Evolutionary conservation across 2,888 invertebrate genomes (phyloP).

Genomic region (Teleiodes luculella): DNA sequence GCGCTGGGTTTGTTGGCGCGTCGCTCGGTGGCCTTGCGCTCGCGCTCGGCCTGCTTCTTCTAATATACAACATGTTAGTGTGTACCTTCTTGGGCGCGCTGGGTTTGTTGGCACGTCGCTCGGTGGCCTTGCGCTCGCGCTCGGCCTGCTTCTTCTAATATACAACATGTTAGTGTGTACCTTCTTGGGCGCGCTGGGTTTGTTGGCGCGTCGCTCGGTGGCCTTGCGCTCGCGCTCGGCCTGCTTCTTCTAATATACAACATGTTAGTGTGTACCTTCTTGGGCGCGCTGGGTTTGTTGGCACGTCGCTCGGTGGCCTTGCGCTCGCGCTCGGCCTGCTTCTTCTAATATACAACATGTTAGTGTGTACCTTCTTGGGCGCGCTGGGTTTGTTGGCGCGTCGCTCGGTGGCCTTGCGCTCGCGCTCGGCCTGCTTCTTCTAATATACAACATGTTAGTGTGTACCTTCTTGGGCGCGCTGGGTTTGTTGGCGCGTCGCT

Average conservation of each 20-base stretch:
- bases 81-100: conserved; percentile 32
- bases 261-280: too few relatives aligned
- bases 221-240: conserved; percentile 61
- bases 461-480: conserved; percentile 34
- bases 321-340: too few relatives aligned
- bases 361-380: conserved; percentile 30
- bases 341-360: too few relatives aligned
- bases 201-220: conserved; percentile 56
- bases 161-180: too few relatives aligned
- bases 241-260: conserved; percentile 66
- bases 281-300: too few relatives aligned
- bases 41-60: conserved; percentile 44
- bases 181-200: conserved; percentile 41
- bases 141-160: conserved; percentile 65
- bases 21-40: conserved; percentile 57
- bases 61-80: too few relatives aligned
- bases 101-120: conserved; percentile 51
- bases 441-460: too few relatives aligned
- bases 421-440: conserved; percentile 64
- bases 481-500: conserved; percentile 57
- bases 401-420: conserved; percentile 57
- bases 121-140: conserved; percentile 57
- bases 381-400: conserved; percentile 48
- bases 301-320: too few relatives aligned
- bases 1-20: conserved; percentile 48